Conservation (phyloP, 2,113 vertebrate species). For the Pteruthius melanotis region DNA sequence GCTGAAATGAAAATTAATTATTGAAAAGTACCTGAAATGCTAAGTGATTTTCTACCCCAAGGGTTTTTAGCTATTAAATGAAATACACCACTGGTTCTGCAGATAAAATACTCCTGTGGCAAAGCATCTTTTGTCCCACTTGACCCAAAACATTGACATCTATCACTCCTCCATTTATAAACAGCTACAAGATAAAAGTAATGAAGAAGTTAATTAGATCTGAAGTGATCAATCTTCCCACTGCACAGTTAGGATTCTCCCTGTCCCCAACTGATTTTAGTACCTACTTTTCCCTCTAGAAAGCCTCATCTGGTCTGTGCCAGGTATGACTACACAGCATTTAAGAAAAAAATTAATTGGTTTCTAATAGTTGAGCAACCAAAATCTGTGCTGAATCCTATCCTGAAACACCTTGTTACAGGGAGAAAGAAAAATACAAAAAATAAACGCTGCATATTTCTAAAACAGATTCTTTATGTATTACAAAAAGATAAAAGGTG, state of each 20-base stretch:
- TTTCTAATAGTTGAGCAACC: background rate
- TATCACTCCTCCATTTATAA: background rate
- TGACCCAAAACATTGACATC: background rate
- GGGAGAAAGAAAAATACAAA: background rate
- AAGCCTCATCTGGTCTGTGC: background rate
- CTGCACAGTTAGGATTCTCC: background rate
- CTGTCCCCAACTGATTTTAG: background rate
- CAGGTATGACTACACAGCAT: background rate
- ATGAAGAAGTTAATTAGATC: background rate
- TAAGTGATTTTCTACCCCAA: background rate
- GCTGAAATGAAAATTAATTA: constrained; percentile 31
- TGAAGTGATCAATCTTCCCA: background rate
- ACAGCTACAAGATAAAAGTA: background rate
- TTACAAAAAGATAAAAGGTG: background rate
- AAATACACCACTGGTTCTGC: background rate
- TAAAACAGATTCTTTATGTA: background rate
- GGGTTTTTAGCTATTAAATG: background rate
- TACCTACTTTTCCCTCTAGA: background rate
- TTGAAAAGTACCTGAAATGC: background rate
- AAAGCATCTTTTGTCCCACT: background rate
- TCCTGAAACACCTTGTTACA: background rate
- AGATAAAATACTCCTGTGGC: background rate
- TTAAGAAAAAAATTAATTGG: background rate
- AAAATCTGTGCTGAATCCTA: background rate
- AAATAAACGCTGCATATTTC: background rate